Conservation (phyloP, 2,888 invertebrate genomes). For the Ormyrus nitidulus region DNA sequence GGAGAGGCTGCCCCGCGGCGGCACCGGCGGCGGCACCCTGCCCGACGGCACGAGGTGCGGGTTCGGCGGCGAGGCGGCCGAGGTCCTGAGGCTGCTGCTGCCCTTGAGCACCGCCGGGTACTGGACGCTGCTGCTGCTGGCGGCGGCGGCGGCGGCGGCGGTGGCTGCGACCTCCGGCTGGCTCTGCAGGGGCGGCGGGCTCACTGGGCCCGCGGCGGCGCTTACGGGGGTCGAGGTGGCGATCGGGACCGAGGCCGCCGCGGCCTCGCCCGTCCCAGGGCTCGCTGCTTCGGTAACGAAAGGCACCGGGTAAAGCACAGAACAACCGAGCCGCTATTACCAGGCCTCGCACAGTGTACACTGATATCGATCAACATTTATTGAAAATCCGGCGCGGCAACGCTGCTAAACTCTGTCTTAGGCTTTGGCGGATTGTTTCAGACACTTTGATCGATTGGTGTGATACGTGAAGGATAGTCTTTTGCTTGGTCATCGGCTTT, state of each 20-base stretch:
- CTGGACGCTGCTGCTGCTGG: slow-evolving; percentile 26
- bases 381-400: background rate
- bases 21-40: slow-evolving; percentile 92
- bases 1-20: slow-evolving; percentile 82
- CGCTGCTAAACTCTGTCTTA: too few species aligned
- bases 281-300: slow-evolving; percentile 16
- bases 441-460: too few species aligned
- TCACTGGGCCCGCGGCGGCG: slow-evolving; percentile 61
- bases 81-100: slow-evolving; percentile 78
- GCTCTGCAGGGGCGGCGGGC: slow-evolving; percentile 63
- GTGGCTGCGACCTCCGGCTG: slow-evolving; percentile 36
- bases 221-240: slow-evolving; percentile 71
- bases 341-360: too few species aligned
- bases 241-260: slow-evolving; percentile 68
- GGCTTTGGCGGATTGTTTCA: too few species aligned
- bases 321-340: too few species aligned
- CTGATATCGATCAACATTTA: background rate
- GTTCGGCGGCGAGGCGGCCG: slow-evolving; percentile 77
- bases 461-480: too few species aligned
- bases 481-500: too few species aligned
- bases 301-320: too few species aligned
- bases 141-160: slow-evolving; percentile 10
- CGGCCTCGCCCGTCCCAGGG: slow-evolving; percentile 62
- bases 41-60: slow-evolving; percentile 78
- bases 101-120: slow-evolving; percentile 88